Evolutionary conservation across 2,888 invertebrate species (phyloP).

Genomic region (Ophion ventricosus): DNA sequence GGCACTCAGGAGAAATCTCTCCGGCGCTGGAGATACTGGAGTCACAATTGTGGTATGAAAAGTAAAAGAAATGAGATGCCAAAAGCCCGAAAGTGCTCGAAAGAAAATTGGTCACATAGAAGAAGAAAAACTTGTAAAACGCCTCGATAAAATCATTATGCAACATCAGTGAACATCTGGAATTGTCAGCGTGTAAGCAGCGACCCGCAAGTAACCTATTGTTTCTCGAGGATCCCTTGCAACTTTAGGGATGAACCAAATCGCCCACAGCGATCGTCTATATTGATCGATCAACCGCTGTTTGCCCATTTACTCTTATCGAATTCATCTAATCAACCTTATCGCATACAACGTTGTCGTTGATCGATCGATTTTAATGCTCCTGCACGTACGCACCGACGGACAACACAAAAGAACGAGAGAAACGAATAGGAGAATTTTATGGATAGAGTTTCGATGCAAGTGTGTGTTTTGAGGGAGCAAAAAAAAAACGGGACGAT

Average conservation of each 20-base stretch:
- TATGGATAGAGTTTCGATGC: constrained; percentile 9
- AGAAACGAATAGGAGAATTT: constrained; percentile 9
- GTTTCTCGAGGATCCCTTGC: not conserved
- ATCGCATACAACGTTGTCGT: constrained; percentile 38
- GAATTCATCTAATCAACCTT: constrained; percentile 52
- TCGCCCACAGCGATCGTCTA: not conserved
- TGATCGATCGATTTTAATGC: constrained; percentile 45
- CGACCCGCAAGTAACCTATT: not conserved
- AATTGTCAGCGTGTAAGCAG: constrained; percentile 9
- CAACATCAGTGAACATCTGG: not conserved
- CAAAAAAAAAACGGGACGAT: constrained; percentile 43
- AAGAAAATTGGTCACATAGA: not conserved
- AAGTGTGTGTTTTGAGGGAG: constrained; percentile 17
- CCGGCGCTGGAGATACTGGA: not conserved
- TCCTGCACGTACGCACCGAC: constrained; percentile 11
- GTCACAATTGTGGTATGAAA: not conserved
- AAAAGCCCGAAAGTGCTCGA: not conserved
- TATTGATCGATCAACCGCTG: constrained; percentile 47
- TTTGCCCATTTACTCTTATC: constrained; percentile 35
- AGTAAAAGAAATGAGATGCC: not conserved
- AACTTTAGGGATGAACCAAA: not conserved
- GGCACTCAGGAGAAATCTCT: not conserved
- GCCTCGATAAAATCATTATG: too few relatives aligned
- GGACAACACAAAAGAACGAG: not conserved
- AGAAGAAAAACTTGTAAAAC: not conserved